Conservation (phyloP, 1,140 invertebrate species). For the Leptinotarsa defecta region DNA sequence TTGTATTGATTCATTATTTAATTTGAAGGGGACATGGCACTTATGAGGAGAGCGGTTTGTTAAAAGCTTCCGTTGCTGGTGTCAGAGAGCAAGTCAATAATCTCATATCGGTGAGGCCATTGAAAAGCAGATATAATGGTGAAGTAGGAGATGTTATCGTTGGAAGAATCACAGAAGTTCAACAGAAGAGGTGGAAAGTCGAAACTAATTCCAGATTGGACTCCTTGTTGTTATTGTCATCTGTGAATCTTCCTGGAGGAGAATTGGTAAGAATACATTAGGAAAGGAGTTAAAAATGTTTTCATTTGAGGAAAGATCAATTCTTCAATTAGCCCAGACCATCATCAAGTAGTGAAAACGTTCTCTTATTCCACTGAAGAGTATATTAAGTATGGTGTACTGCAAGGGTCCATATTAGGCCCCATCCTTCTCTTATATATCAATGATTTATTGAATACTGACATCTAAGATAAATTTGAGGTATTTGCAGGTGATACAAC, state of each 20-base stretch:
- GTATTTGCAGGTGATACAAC: too few species aligned
- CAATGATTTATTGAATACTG: too few species aligned
- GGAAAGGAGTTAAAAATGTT: constrained; percentile 2
- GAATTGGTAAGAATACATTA: constrained; percentile 72
- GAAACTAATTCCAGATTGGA: constrained; percentile 91
- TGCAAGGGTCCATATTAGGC: too few species aligned
- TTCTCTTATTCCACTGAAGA: too few species aligned
- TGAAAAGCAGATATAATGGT: constrained; percentile 89
- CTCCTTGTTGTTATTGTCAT: constrained; percentile 85
- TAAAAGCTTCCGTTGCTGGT: constrained; percentile 93
- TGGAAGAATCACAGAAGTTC: constrained; percentile 89
- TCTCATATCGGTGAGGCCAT: constrained; percentile 85
- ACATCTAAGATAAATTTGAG: too few species aligned
- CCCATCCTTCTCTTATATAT: too few species aligned
- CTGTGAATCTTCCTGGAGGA: constrained; percentile 96
- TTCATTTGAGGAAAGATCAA: too few species aligned
- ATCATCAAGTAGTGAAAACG: too few species aligned
- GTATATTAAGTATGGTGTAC: neutral
- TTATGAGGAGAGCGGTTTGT: constrained; percentile 78
- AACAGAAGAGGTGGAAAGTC: constrained; percentile 93
- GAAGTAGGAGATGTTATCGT: constrained; percentile 98
- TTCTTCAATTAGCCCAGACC: too few species aligned
- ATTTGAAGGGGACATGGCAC: constrained; percentile 91
- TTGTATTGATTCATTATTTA: neutral
- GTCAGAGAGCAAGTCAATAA: constrained; percentile 94